These are phyloP conservation scores for Apodemus speciosus DNA, from an alignment of 2,113 vertebrate genomes.

Conservation along the genomic window DNA sequence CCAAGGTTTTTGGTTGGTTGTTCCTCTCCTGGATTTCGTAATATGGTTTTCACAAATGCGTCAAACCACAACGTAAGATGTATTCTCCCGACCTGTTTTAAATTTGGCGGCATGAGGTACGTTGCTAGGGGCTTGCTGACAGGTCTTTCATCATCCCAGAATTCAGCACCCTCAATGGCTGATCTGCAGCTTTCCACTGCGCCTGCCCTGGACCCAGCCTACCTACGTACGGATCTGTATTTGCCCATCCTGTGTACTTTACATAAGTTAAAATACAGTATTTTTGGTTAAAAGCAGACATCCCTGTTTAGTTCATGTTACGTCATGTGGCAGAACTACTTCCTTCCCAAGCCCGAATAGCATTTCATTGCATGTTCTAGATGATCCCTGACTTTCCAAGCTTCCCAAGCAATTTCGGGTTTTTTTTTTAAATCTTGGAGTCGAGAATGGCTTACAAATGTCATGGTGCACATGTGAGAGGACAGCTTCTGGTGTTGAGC, in stretches of 20 bases:
- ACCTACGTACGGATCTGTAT: not conserved
- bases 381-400: not conserved
- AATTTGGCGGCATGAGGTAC: not conserved
- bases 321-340: not conserved
- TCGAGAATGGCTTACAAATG: no score
- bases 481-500: not conserved
- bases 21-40: not conserved
- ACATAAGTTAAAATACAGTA: not conserved
- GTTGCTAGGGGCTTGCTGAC: fast-evolving
- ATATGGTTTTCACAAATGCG: not conserved
- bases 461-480: no score
- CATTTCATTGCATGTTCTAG: not conserved
- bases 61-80: not conserved
- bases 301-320: not conserved
- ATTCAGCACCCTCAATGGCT: not conserved
- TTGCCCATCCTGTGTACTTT: not conserved
- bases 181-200: not conserved
- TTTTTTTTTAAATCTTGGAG: not conserved
- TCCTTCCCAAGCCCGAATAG: not conserved
- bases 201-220: not conserved
- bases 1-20: not conserved
- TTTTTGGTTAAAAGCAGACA: not conserved
- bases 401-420: not conserved
- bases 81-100: not conserved
- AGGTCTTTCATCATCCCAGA: not conserved